Base-by-base conservation (phyloP, 2,113 vertebrate genomes). In the Melanocharis versteri region DNA sequence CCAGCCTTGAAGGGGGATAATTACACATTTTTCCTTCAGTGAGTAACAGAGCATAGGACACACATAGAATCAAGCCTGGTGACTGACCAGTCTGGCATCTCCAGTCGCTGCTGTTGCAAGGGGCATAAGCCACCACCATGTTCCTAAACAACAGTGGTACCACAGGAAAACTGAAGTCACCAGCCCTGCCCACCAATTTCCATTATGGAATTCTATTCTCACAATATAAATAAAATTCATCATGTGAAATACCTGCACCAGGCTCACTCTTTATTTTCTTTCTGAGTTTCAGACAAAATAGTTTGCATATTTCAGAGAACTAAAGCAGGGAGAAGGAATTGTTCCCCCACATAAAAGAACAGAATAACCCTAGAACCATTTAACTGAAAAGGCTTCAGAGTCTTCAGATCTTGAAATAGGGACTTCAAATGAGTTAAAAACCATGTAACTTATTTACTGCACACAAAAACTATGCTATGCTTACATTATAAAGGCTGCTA, bases 371-470 rank as follows among this genome's bases (percentile, higher is more conserved):
- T 26, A 50, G 33, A 51, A 84, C 27, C 40, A 31, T 69, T 81
- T 78, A 35, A 84, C 37, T 89, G 83, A 89, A 92, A 92, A 92
- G 64, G 35, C 86, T 96, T 81, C 39, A 87, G 65, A 83, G 53
- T 56, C 54, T 88, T 93, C 72, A 77, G 83, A 91, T 91, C 72
- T 89, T 78, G 56, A 95, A 95, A 82, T 15, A 71, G 77, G 72
- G 72, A 70, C 54, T 93, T 94, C 88, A 91, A 88, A 73, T 92
- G 72, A 89, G 76, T 91, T 89, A 83, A 96, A 95, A 96, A 57
- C 39, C 80, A 92, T 82, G 76, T 90, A 89, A 93, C 69, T 95
- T 95, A 75, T 78, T 95, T 97, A 94, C 76, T 87, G 91, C 69
- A 64, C 44, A 94, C 83, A 95, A 78, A 90, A 97, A 37, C 72